Conservation (phyloP, 2,888 invertebrate genomes). For the Hirtodrosophila confusa region DNA sequence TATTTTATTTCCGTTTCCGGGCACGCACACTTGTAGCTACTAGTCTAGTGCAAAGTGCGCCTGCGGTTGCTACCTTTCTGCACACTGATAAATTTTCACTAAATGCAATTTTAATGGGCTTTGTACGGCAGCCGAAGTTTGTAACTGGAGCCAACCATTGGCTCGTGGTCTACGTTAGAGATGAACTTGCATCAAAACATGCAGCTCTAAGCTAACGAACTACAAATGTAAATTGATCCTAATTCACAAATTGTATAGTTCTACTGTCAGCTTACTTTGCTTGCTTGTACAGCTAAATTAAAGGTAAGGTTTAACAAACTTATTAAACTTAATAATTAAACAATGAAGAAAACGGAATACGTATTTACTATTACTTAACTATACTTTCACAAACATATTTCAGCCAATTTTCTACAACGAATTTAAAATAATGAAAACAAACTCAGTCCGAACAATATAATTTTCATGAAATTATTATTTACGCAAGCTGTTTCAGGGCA, state of each 20-base stretch:
- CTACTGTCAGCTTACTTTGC: too few relatives aligned
- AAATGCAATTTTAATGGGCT: slow-evolving; percentile 79
- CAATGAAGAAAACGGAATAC: too few relatives aligned
- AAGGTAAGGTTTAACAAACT: too few relatives aligned
- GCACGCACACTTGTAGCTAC: slow-evolving; percentile 56
- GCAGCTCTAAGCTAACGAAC: neutral
- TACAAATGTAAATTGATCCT: neutral
- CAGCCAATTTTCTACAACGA: too few relatives aligned
- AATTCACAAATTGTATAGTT: neutral
- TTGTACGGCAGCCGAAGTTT: slow-evolving; percentile 43
- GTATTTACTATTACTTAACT: too few relatives aligned
- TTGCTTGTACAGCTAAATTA: too few relatives aligned
- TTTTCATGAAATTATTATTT: too few relatives aligned
- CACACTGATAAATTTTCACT: slow-evolving; percentile 70
- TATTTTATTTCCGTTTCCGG: slow-evolving; percentile 81
- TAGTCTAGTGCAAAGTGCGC: slow-evolving; percentile 63
- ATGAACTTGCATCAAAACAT: slow-evolving; percentile 18
- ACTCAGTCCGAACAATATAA: too few relatives aligned
- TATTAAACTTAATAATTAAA: too few relatives aligned
- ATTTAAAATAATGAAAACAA: too few relatives aligned
- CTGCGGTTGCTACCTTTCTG: slow-evolving; percentile 70
- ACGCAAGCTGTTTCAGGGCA: too few relatives aligned
- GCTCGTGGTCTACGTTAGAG: slow-evolving; percentile 30
- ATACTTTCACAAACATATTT: too few relatives aligned
- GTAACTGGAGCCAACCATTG: slow-evolving; percentile 21